These are phyloP conservation scores for Scleropages formosus DNA, from an alignment of 2,797 vertebrate species.

Conservation along the genomic window DNA sequence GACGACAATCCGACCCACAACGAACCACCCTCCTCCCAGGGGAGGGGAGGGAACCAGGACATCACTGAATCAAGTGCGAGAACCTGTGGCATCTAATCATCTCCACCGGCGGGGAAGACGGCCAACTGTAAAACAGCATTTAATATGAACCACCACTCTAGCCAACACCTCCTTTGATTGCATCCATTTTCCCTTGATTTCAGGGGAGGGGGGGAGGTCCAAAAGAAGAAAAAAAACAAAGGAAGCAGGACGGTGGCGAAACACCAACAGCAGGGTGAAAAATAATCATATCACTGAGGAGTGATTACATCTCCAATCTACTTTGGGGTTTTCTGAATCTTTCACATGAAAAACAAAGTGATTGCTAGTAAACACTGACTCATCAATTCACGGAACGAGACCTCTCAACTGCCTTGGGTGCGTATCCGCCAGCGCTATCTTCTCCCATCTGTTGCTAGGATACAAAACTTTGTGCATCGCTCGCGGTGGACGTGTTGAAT, in stretches of 20 bases:
- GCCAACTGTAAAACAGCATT: background rate
- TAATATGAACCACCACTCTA: conserved; percentile 40
- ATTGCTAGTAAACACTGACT: conserved; percentile 53
- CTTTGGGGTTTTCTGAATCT: conserved; percentile 25
- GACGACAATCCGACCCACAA: background rate
- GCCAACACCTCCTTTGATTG: conserved; percentile 48
- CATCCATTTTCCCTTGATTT: conserved; percentile 44
- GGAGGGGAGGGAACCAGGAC: background rate
- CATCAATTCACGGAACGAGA: conserved; percentile 39
- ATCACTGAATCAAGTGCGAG: background rate
- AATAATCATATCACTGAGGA: conserved; percentile 21
- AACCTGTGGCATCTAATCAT: background rate
- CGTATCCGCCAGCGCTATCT: conserved; percentile 32
- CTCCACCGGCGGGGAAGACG: conserved; percentile 1
- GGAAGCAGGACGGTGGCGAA: background rate
- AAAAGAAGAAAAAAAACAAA: conserved; percentile 17
- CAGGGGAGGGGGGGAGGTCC: conserved; percentile 39
- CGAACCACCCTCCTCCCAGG: background rate
- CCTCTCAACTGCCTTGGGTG: conserved; percentile 42
- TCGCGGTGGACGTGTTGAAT: conserved; percentile 53
- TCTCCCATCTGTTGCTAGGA: conserved; percentile 61
- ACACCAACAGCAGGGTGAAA: conserved; percentile 42
- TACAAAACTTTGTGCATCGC: conserved; percentile 57
- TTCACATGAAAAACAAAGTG: conserved; percentile 41
- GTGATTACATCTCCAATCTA: conserved; percentile 43